Base-by-base conservation (phyloP, 2,888 invertebrate species). In the Campaea margaritaria region DNA sequence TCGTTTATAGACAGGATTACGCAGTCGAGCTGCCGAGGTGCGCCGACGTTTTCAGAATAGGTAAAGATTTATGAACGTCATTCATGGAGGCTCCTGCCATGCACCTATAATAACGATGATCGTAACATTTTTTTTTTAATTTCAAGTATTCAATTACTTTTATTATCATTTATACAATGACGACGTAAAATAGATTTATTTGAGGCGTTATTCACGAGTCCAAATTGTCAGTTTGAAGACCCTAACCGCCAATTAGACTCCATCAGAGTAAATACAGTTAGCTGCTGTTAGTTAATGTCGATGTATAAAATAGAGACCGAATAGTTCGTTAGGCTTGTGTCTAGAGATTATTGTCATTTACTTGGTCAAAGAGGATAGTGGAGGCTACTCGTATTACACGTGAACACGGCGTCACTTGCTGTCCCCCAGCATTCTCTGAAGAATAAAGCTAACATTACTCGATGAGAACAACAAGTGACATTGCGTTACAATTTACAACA, bases 301-400 rank as follows among this genome's bases (percentile, higher is more conserved):
- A 43, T 51, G 46, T 61, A 43, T 45, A 46, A 45, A 36, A 51
- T 75, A 82, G 74, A 77, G 76, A 82, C 76, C 78, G 73, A 77
- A 73, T 83, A 83, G 78, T 78, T 58, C 81, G 81, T 83, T 78
- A 87, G 86, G 86, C 83, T 61, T 83, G 87, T 81, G 79, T 87
- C 86, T 88, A 90, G 82, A 89, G 83, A 88, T 91, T 91, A 91
- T 91, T 91, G 92, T 91, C 92, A 85, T 84, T 83, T 79, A 83
- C 78, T 91, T 91, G 92, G 91, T 91, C 92, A 81, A 60, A 39
- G 62, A 83, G 75, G 78, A 72, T 67, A 79, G 74, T 78, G 78
- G 72, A 75, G 69, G 70, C 31, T 31, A 31, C 31, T 31, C 31
- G 75, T 82, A 82, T 70, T 70, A 70, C 64, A 75, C 54, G n/a